Evolutionary conservation across 2,797 vertebrate species (phyloP).

Genomic region (Eulemur rubriventer): DNA sequence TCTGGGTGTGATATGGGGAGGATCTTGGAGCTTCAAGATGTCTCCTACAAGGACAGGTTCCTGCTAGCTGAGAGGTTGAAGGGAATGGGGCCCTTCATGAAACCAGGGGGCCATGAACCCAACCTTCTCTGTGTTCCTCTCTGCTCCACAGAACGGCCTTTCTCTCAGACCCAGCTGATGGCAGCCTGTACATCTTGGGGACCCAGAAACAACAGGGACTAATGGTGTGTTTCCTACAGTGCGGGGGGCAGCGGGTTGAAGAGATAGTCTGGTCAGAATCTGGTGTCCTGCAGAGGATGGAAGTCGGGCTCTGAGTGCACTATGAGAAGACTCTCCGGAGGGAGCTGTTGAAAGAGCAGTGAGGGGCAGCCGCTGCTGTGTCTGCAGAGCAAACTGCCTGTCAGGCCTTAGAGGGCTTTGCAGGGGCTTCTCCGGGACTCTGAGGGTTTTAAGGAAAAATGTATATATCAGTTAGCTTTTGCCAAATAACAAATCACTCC

Average conservation of each 20-base stretch:
- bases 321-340: neutral
- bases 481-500: neutral
- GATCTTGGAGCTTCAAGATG: neutral
- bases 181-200: conserved; percentile 95
- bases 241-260: too few relatives aligned
- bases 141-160: conserved; percentile 90
- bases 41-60: neutral
- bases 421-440: neutral
- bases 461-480: neutral
- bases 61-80: neutral
- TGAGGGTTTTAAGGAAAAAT: neutral
- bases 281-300: neutral
- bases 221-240: conserved; percentile 88
- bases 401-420: neutral
- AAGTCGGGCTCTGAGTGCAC: neutral
- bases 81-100: neutral
- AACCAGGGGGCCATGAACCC: neutral
- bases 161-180: conserved; percentile 96
- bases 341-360: neutral
- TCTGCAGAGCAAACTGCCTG: neutral
- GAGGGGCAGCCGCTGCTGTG: neutral
- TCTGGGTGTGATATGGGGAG: neutral
- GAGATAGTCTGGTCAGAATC: neutral
- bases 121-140: neutral
- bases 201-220: conserved; percentile 95